Percentiles rank a stretch among this genome's conserved stretches.
Evolutionary conservation across 1,140 invertebrate species (phyloP).

Genomic region (Venustaconcha ellipsiformis): DNA sequence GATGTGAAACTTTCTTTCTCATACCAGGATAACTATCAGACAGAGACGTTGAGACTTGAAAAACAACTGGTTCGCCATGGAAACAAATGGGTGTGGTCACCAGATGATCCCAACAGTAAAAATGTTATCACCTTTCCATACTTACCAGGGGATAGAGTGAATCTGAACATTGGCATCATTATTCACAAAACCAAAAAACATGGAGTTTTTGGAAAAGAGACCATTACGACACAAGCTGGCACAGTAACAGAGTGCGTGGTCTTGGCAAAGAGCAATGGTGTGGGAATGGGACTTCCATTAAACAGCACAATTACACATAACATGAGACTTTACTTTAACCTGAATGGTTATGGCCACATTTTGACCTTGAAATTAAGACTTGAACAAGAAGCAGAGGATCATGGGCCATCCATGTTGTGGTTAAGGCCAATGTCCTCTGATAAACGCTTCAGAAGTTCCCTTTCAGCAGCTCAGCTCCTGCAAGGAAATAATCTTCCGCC

Average conservation of each 20-base stretch:
- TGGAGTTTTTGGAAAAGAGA: conserved; percentile 46
- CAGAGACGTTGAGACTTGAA: conserved; percentile 41
- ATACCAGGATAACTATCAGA: conserved; percentile 41
- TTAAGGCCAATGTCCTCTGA: conserved; percentile 39
- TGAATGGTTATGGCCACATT: conserved; percentile 44
- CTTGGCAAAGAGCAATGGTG: conserved; percentile 42
- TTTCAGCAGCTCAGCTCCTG: conserved; percentile 32
- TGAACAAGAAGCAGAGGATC: conserved; percentile 33
- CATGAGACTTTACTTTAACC: conserved; percentile 43
- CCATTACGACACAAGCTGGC: conserved; percentile 38
- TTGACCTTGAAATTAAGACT: conserved; percentile 41
- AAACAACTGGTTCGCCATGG: conserved; percentile 41
- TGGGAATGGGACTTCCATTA: conserved; percentile 41
- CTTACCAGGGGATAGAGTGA: conserved; percentile 43
- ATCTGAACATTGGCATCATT: conserved; percentile 45
- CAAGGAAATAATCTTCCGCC: conserved; percentile 35
- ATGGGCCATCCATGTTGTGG: conserved; percentile 43
- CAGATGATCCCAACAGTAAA: conserved; percentile 26
- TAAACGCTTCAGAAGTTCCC: conserved; percentile 39
- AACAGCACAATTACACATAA: conserved; percentile 37
- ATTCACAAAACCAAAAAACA: conserved; percentile 45
- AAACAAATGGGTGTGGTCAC: conserved; percentile 47
- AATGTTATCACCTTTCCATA: conserved; percentile 40
- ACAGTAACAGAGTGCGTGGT: conserved; percentile 48
- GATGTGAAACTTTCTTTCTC: conserved; percentile 49